phyloP scores from a whole-genome alignment of 2,888 invertebrate genomes.

The Nephrotoma flavescens region DNA sequence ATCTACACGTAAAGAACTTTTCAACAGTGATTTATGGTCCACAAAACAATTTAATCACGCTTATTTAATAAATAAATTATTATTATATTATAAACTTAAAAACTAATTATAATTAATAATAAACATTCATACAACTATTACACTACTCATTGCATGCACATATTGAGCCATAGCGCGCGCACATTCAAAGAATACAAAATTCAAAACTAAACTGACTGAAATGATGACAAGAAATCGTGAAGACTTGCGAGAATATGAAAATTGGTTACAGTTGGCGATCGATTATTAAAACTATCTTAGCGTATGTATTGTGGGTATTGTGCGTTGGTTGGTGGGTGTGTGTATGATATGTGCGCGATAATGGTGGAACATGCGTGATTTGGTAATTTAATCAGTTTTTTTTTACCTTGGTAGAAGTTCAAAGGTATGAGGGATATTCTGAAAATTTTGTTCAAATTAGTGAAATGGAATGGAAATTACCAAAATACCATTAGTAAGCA shows the following conservation, averaged over 20 bases:
- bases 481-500: background rate
- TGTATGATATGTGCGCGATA: background rate
- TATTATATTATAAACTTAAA: background rate
- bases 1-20: background rate
- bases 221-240: background rate
- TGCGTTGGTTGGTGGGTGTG: background rate
- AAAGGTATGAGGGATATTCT: background rate
- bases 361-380: background rate
- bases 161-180: background rate
- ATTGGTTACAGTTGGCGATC: background rate
- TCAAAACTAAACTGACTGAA: background rate
- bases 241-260: background rate
- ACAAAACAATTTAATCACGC: background rate
- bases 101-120: background rate
- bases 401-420: background rate
- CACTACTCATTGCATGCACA: background rate
- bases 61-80: background rate
- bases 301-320: background rate
- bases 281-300: background rate
- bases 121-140: background rate
- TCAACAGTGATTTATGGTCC: background rate
- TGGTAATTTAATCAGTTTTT: background rate
- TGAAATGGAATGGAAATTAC: background rate
- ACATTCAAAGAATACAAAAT: background rate
- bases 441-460: background rate